Conservation (phyloP, 2,888 invertebrate species). For the Doris montereyensis region DNA sequence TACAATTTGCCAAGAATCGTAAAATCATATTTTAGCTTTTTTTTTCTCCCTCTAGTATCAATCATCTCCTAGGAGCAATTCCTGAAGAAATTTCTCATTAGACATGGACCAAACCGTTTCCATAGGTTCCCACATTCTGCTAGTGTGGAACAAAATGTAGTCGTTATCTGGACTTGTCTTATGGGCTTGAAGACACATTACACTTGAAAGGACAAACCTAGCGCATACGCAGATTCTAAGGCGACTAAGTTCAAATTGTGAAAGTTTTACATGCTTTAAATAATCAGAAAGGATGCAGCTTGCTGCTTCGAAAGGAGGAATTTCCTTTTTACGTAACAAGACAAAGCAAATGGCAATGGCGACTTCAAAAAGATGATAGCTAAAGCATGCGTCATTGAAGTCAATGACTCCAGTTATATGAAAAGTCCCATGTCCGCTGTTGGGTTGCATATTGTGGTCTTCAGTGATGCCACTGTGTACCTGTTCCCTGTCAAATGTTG, state of each 20-base stretch:
- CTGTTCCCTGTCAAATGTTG: too few relatives aligned
- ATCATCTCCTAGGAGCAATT: too few relatives aligned
- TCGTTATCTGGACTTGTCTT: constrained; percentile 84
- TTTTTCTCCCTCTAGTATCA: too few relatives aligned
- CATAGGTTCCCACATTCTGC: constrained; percentile 63
- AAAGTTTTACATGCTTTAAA: constrained; percentile 75
- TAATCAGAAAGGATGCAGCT: constrained; percentile 85
- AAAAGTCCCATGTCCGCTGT: too few relatives aligned
- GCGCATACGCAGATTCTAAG: constrained; percentile 84
- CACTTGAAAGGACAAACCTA: constrained; percentile 87
- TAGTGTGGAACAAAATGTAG: constrained; percentile 81
- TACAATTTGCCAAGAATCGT: too few relatives aligned
- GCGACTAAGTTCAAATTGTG: constrained; percentile 78
- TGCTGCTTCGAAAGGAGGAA: constrained; percentile 66
- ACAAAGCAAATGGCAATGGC: constrained; percentile 87
- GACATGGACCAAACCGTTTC: constrained; percentile 57
- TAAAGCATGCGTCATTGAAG: constrained; percentile 86
- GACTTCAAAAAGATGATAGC: constrained; percentile 85
- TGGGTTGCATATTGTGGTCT: too few relatives aligned
- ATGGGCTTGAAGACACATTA: constrained; percentile 84
- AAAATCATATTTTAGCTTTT: too few relatives aligned
- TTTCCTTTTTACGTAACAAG: constrained; percentile 81
- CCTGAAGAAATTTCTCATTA: not conserved
- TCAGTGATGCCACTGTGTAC: too few relatives aligned
- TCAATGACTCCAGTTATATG: constrained; percentile 89